These are phyloP conservation scores for Epinephelus awoara DNA, from an alignment of 2,797 vertebrate genomes.

Conservation along the genomic window DNA sequence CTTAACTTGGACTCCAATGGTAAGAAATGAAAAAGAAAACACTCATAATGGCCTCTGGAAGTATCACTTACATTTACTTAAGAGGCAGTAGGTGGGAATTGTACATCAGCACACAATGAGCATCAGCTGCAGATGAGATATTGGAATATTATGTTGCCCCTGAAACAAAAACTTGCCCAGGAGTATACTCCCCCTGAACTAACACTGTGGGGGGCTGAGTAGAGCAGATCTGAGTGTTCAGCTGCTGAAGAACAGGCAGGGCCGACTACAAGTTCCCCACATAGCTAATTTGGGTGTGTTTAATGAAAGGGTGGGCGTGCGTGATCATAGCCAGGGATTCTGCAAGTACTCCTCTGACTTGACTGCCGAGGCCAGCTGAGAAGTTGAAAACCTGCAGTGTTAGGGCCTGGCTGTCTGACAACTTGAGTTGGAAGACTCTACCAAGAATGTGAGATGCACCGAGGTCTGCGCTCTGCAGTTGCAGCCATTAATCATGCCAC, in stretches of 20 bases:
- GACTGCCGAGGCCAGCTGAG: slow-evolving; percentile 77
- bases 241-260: slow-evolving; percentile 68
- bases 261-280: slow-evolving; percentile 65
- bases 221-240: slow-evolving; percentile 56
- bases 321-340: slow-evolving; percentile 56
- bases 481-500: slow-evolving; percentile 51
- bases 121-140: slow-evolving; percentile 37
- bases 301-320: slow-evolving; percentile 61
- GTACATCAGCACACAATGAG: slow-evolving; percentile 4
- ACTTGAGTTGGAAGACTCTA: slow-evolving; percentile 43
- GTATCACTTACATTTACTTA: slow-evolving; percentile 14
- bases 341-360: slow-evolving; percentile 49
- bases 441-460: slow-evolving; percentile 55
- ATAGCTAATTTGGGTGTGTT: slow-evolving; percentile 80
- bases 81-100: not conserved
- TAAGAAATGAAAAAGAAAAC: not conserved
- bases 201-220: slow-evolving; percentile 49
- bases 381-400: slow-evolving; percentile 50
- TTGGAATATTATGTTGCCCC: slow-evolving; percentile 42
- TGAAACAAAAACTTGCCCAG: slow-evolving; percentile 35
- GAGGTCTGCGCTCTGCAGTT: slow-evolving; percentile 37
- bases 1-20: not conserved
- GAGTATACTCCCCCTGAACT: slow-evolving; percentile 57
- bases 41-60: not conserved
- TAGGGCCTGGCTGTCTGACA: slow-evolving; percentile 43